A percentile compares a stretch with the other conserved stretches of the same genome.
Evolutionary conservation across 2,888 invertebrate species (phyloP).

Genomic region (Branchipolynoe longqiensis): DNA sequence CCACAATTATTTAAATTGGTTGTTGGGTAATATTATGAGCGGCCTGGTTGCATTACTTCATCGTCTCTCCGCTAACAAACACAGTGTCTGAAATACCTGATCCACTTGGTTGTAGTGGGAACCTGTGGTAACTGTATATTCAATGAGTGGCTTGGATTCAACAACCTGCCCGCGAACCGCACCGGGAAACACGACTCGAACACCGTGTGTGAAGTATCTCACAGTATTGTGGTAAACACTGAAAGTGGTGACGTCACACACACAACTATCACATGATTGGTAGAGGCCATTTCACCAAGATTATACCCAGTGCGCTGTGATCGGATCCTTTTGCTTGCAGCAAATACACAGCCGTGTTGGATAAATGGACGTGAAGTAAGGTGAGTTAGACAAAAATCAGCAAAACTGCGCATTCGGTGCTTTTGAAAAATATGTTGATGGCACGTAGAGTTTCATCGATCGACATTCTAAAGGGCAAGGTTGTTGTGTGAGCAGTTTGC

Average conservation of each 20-base stretch:
- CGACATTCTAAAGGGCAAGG: not conserved
- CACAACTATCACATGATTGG: conserved; percentile 25
- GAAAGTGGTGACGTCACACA: conserved; percentile 35
- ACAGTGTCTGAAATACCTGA: too few species aligned
- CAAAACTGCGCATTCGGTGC: not conserved
- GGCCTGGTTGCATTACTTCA: too few species aligned
- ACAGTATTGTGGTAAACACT: conserved; percentile 25
- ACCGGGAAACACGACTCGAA: conserved; percentile 15
- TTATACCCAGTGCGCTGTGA: not conserved
- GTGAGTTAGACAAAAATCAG: not conserved
- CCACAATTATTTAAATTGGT: too few species aligned
- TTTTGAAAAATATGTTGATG: not conserved
- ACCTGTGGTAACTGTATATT: too few species aligned
- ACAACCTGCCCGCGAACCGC: conserved; percentile 28
- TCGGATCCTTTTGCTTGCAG: conserved; percentile 16
- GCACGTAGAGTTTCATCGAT: not conserved
- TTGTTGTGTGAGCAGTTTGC: not conserved
- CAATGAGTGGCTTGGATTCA: too few species aligned
- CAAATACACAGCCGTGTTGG: not conserved
- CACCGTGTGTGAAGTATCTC: conserved; percentile 5
- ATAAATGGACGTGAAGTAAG: conserved; percentile 15
- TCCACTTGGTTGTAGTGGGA: too few species aligned
- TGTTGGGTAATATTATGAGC: too few species aligned
- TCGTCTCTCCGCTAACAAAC: too few species aligned
- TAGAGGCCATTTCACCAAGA: not conserved